Conservation (phyloP, 92 coral and sea anemone species). For the Porites cylindrica region DNA sequence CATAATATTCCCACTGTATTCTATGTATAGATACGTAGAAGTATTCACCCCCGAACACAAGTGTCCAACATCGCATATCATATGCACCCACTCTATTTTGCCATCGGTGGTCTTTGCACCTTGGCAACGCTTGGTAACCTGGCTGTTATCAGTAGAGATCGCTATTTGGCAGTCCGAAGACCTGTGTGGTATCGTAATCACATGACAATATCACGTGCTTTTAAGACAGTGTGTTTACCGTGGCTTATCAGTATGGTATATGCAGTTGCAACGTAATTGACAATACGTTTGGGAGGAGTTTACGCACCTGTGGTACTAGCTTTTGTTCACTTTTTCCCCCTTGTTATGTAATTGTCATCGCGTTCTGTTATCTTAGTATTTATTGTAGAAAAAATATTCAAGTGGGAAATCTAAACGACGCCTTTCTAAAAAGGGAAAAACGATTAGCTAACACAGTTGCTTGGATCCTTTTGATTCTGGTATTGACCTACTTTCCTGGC, state of each 20-base stretch:
- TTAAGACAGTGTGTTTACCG: background rate
- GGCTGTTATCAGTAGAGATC: conserved; percentile 10
- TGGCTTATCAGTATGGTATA: background rate
- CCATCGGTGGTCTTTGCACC: background rate
- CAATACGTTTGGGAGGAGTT: background rate
- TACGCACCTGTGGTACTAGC: background rate
- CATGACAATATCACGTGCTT: background rate
- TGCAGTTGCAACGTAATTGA: background rate
- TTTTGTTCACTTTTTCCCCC: background rate
- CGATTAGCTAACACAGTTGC: background rate
- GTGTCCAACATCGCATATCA: background rate
- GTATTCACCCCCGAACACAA: background rate
- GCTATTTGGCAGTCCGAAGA: background rate
- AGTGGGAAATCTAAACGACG: background rate
- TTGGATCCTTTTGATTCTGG: background rate
- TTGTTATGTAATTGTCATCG: background rate
- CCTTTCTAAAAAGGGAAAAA: background rate
- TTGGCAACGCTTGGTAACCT: background rate
- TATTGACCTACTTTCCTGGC: background rate
- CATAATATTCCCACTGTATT: background rate
- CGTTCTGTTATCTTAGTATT: background rate
- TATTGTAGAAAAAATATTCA: background rate
- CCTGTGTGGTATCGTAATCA: conserved; percentile 10
- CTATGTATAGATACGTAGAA: background rate
- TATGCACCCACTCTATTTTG: background rate